Evolutionary conservation across 2,797 vertebrate species (phyloP).

Genomic region (Anas georgica): DNA sequence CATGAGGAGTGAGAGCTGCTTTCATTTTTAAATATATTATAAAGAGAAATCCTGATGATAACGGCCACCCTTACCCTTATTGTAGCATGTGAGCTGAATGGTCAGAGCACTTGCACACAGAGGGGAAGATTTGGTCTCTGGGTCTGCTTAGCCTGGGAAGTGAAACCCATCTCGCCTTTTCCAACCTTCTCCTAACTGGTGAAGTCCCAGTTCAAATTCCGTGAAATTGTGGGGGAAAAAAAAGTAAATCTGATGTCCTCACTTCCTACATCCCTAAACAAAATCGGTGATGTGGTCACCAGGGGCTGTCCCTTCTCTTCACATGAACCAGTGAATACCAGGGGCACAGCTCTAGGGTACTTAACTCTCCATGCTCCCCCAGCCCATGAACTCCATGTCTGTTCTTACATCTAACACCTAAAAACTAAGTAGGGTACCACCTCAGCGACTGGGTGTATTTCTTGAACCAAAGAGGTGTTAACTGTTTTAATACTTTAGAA

Average conservation of each 20-base stretch:
- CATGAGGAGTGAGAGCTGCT: background rate
- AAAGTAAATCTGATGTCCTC: background rate
- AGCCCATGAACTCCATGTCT: background rate
- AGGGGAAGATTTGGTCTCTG: background rate
- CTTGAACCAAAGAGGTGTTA: background rate
- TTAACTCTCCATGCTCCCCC: background rate
- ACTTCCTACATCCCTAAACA: background rate
- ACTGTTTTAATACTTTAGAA: background rate
- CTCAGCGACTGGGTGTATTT: background rate
- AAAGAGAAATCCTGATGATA: background rate
- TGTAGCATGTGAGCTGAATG: background rate
- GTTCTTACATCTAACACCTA: background rate
- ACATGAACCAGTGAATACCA: accelerated
- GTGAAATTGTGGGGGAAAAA: background rate
- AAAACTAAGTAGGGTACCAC: background rate
- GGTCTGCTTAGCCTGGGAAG: background rate
- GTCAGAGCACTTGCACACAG: background rate
- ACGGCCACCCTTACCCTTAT: background rate
- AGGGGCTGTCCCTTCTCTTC: background rate
- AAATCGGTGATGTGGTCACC: background rate
- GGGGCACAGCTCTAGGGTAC: no score
- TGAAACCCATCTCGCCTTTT: background rate
- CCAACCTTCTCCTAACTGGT: background rate
- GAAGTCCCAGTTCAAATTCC: background rate
- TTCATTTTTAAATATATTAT: background rate